Base-by-base conservation (phyloP, 1,140 invertebrate species). In the Aphis craccivora region DNA sequence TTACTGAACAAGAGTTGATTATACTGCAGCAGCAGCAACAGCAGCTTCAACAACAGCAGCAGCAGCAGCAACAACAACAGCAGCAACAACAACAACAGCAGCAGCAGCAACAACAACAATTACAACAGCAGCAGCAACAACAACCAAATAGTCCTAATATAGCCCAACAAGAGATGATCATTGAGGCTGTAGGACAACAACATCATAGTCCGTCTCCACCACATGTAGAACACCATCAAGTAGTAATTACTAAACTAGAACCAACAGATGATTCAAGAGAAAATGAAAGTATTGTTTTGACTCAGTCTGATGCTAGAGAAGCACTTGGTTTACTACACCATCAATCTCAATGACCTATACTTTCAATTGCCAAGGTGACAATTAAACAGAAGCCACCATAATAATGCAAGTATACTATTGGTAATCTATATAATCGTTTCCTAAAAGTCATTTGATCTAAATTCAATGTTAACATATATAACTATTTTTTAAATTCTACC, bases 41-140 rank as follows among this genome's bases (percentile, higher is more conserved):
- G 60, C 93, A 93, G 35, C 76, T 92, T 9, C 94, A 94, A n/a
- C 94, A 93, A 51, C 88, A 94, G 23, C 83, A 84, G 9, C 43
- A 40, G 37, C 37, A 40, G 3, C 37, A 40, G 3, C 37, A 40
- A 83, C 94, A 94, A 23, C 92, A 93, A 43, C 88, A 94, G 48
- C 92, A 94, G 30, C 83, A 84, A 2, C 40, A 43, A 83, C 93
- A 94, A n/a, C 92, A 93, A 51, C 88, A 94, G n/a, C 92, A 94
- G 67, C 88, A 94, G 35, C 94, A 94, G 67, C 94, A 94, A 6
- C 94, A 94, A 30, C 93, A 94, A 23, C 93, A 93, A 45, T 91
- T 94, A 18, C 94, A 94, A 45, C 93, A 94, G 18, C 94, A 94
- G 9, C 90, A 93, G 20, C 91, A 93, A 93, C 94, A 94, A 35